Evolutionary conservation across 2,888 invertebrate species (phyloP).

Genomic region (Heliconius hortense): DNA sequence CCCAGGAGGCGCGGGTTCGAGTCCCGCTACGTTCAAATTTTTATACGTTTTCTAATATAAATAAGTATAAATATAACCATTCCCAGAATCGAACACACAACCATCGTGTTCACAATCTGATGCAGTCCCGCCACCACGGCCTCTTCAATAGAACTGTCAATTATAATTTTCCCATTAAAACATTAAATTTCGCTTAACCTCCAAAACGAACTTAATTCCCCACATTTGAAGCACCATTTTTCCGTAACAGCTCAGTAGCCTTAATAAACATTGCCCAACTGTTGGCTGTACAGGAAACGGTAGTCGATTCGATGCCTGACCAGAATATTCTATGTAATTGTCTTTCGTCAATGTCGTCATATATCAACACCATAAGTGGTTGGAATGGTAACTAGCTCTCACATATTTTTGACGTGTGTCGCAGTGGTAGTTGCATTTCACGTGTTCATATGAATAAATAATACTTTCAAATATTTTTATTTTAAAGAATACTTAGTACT

Average conservation of each 20-base stretch:
- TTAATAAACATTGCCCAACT: conserved; percentile 52
- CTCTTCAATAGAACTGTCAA: not conserved
- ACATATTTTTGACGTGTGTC: conserved; percentile 29
- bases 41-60: no score
- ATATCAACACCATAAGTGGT: conserved; percentile 27
- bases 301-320: conserved; percentile 72
- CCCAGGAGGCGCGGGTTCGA: no score
- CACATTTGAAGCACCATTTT: not conserved
- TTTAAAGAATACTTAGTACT: not conserved
- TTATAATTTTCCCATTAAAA: conserved; percentile 5
- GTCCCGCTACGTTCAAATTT: no score
- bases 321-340: conserved; percentile 57
- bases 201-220: conserved; percentile 5
- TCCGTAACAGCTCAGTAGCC: conserved; percentile 2
- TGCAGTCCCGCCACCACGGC: not conserved
- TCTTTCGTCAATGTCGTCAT: conserved; percentile 43
- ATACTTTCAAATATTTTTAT: not conserved
- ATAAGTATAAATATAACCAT: not conserved
- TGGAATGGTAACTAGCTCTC: conserved; percentile 38
- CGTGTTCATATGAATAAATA: not conserved
- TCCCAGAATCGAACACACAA: not conserved
- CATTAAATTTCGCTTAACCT: not conserved
- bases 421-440: conserved; percentile 6
- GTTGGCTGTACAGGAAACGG: conserved; percentile 68
- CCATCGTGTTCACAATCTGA: not conserved